Conservation (phyloP, 2,888 invertebrate genomes). For the Dynastes maya region DNA sequence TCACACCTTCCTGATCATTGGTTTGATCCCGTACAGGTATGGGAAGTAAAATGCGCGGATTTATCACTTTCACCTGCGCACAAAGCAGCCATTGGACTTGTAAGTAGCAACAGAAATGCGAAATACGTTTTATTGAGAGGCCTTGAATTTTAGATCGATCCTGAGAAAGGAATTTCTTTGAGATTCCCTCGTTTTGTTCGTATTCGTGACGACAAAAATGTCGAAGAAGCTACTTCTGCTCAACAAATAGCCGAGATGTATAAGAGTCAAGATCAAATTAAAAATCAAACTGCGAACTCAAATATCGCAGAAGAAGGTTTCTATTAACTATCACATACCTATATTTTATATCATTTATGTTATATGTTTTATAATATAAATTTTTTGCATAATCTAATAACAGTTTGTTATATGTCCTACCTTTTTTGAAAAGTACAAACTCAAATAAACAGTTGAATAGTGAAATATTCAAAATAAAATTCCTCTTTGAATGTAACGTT, state of each 20-base stretch:
- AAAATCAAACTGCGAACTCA: conserved; percentile 74
- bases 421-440: too few species aligned
- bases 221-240: conserved; percentile 93
- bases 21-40: conserved; percentile 90
- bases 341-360: not conserved
- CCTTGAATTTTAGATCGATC: conserved; percentile 77
- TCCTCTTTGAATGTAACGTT: too few species aligned
- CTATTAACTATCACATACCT: conserved; percentile 69
- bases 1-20: conserved; percentile 88
- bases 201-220: conserved; percentile 91
- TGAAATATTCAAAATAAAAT: too few species aligned
- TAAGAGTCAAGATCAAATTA: conserved; percentile 92
- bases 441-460: too few species aligned
- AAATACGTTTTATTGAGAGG: not conserved
- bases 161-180: conserved; percentile 93
- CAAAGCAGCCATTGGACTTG: conserved; percentile 89
- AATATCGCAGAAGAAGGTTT: conserved; percentile 75
- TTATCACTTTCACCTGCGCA: conserved; percentile 96
- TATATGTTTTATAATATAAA: conserved; percentile 1
- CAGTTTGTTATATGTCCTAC: too few species aligned
- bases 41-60: conserved; percentile 98
- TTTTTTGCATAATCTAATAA: not conserved
- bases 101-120: conserved; percentile 68
- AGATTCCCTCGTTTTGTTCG: conserved; percentile 95
- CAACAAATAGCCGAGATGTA: conserved; percentile 94